Evolutionary conservation across 2,113 vertebrate genomes (phyloP), one percentile per base, ranked within the genome.

Genomic region (Microcebus jonahi): DNA sequence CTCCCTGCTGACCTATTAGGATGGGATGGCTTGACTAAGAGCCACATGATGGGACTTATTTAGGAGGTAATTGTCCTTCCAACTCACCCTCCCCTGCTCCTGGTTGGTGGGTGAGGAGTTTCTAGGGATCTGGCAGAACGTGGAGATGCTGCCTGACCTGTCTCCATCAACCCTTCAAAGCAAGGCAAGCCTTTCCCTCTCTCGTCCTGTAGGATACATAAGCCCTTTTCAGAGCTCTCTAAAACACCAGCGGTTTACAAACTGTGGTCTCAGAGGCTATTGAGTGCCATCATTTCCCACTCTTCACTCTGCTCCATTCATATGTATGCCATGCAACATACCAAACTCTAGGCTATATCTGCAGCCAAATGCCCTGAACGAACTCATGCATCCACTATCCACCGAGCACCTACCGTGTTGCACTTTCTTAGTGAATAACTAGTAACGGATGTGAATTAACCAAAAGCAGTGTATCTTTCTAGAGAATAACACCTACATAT

Each of bases 281-380:
- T 23, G 77, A 0, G 4, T 1, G 0, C 36, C 57, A 5, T 36
- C 18, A n/a, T 73, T 86, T 87, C 29, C 27, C 29, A 0, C 0
- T 3, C 29, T 14, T 80, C 48, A 70, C 61, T 55, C 53, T 71
- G 70, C 9, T n/a, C 68, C 18, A 2, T 36, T 63, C 12, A 0
- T 23, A 12, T 36, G 67, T 55, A 65, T 14, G 14, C 57, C 67
- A 11, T 6, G 13, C 50, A 31, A 34, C 36, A 50, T 27, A 21
- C 14, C 31, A 5, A 55, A n/a, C 11, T 39, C 5, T 21, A 18
- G 48, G 18, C 23, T 20, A 2, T 0, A 18, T 10, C 4, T 27
- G 29, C 7, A 23, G 53, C 17, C 2, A 50, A 53, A 39, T 2
- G 1, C 9, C 21, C 7, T 17, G 25, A 55, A 36, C 14, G 14